These are phyloP conservation scores for Ochotona princeps DNA, from an alignment of 2,113 vertebrate genomes.

Conservation along the genomic window DNA sequence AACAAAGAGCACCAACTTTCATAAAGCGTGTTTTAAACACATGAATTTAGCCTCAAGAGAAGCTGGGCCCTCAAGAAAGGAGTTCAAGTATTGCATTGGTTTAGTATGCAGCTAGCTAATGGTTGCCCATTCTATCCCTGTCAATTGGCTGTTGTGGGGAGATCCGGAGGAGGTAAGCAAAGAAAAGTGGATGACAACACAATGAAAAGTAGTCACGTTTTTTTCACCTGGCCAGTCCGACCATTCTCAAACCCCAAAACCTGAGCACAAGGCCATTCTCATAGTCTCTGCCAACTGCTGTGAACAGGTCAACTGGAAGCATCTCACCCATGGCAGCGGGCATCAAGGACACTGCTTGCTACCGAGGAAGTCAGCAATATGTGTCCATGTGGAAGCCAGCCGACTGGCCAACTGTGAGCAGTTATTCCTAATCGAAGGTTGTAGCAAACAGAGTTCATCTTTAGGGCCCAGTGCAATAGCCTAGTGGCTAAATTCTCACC, in stretches of 20 bases:
- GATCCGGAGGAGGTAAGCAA: not conserved
- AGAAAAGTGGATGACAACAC: constrained; percentile 41
- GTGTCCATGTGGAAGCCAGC: not conserved
- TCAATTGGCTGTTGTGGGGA: not conserved
- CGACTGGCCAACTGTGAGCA: constrained; percentile 17
- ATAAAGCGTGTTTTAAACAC: not conserved
- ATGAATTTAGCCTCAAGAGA: not conserved
- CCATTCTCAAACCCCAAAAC: not conserved
- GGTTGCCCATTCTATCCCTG: not conserved
- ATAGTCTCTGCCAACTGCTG: not conserved
- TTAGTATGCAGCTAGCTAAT: not conserved
- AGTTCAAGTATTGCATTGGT: constrained; percentile 1
- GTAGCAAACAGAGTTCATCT: constrained; percentile 42
- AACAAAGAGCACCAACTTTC: constrained; percentile 1
- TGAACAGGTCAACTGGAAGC: not conserved
- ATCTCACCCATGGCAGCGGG: not conserved
- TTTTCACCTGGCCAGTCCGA: not conserved
- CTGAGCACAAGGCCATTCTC: not conserved
- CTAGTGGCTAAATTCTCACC: no score
- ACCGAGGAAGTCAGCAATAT: not conserved
- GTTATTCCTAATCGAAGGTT: constrained; percentile 63
- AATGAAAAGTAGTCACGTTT: constrained; percentile 39
- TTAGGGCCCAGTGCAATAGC: not conserved
- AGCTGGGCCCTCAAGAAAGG: not conserved
- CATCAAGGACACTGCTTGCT: not conserved